These are phyloP conservation scores for Marmota flaviventris DNA, from an alignment of 2,113 vertebrate species.

Conservation along the genomic window DNA sequence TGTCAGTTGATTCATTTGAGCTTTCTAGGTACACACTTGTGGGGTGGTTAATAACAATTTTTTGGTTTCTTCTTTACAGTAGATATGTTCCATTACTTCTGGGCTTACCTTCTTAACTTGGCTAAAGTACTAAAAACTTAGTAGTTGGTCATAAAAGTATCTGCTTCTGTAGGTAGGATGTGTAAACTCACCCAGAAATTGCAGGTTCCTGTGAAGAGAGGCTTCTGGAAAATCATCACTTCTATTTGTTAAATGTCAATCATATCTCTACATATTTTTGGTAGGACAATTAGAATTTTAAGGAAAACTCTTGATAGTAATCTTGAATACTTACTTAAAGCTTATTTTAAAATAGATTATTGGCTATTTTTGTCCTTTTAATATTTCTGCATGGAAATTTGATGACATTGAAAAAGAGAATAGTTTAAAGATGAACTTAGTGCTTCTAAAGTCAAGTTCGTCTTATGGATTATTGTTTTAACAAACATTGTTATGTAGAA, in stretches of 20 bases:
- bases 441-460: background rate
- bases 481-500: background rate
- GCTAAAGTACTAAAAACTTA: background rate
- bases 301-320: background rate
- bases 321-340: background rate
- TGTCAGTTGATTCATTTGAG: background rate
- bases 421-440: background rate
- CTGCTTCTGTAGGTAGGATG: background rate
- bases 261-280: background rate
- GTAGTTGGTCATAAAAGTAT: background rate
- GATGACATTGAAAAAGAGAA: background rate
- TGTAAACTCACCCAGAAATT: background rate
- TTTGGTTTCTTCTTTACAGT: background rate
- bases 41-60: background rate
- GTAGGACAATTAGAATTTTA: background rate
- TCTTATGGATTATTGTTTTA: background rate
- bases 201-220: background rate
- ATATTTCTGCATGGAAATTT: background rate
- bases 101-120: background rate
- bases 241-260: background rate
- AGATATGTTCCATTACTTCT: background rate
- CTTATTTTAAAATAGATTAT: conserved; percentile 21
- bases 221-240: background rate
- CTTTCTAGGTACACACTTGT: background rate
- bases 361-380: background rate